Conservation (phyloP, 2,888 invertebrate species). For the Parelbella ahira region DNA sequence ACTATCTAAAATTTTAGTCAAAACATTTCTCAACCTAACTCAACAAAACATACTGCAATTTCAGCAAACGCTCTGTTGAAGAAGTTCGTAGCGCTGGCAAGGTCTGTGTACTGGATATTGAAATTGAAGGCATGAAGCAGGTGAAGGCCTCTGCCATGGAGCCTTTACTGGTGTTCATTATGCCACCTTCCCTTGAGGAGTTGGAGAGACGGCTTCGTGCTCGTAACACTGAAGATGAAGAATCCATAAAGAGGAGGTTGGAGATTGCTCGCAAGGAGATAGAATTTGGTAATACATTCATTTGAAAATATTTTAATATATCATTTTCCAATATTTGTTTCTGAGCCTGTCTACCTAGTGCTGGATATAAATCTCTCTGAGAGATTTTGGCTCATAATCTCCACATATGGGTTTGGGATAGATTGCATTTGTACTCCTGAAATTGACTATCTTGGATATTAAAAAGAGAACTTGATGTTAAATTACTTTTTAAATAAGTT, state of each 20-base stretch:
- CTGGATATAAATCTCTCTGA: no score
- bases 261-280: conserved; percentile 90
- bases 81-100: conserved; percentile 89
- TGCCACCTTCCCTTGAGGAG: conserved; percentile 92
- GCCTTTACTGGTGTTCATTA: conserved; percentile 93
- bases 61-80: conserved; percentile 91
- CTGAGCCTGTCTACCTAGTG: no score
- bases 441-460: no score
- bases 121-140: conserved; percentile 94
- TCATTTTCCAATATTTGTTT: no score
- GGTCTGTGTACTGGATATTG: conserved; percentile 96
- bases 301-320: neutral
- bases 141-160: conserved; percentile 90
- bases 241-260: conserved; percentile 88
- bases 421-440: no score
- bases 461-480: no score
- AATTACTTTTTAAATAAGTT: no score
- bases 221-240: conserved; percentile 95
- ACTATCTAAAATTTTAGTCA: no score
- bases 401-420: no score
- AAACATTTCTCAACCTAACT: no score
- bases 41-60: no score
- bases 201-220: conserved; percentile 86
- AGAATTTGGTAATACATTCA: conserved; percentile 84
- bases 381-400: no score